Evolutionary conservation across 2,888 invertebrate species (phyloP), one percentile per base, ranked within the genome.

Genomic region (Melipona beecheii): DNA sequence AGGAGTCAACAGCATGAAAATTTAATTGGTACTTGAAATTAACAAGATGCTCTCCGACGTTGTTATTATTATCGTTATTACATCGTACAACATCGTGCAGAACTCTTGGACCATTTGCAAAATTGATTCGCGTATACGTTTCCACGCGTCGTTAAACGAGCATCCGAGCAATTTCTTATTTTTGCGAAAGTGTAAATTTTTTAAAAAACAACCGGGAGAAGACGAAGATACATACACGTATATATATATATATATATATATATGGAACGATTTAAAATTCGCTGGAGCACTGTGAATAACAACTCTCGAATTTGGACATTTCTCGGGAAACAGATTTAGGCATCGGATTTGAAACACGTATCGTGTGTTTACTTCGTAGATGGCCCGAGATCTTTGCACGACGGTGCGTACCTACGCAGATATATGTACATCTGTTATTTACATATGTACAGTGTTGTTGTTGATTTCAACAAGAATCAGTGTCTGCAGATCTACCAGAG

Each of bases 11-110:
- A 77, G 73, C 74, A 83, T 77, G 73, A 66, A 74, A 81, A 84
- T 81, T 71, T 74, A 80, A 80, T 82, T 71, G 73, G 66, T 82
- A 77, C 73, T 70, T 74, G 74, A 60, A n/a, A 82, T 66, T 60
- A 84, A 83, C 74, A 64, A 78, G 78, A 70, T 60, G 71, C 52
- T 65, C 64, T 80, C 73, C 75, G 49, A 56, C 65, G 66, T 65
- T 75, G 19, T 21, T 36, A 65, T n/a, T 19, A 31, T 31, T 24
- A 17, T 19, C 9, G 17, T 17, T 36, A 52, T 49, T 52, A 52
- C 31, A n/a, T 50, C 17, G 58, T 27, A 50, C 19, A 19, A 24
- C 24, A 60, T 2, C 24, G n/a, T 58, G 15, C 15, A 58, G 5
- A 58, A 58, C 5, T 2, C 11, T n/a, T n/a, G n/a, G 56, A 13